phyloP scores from a whole-genome alignment of 1,140 invertebrate species.

The Drosophila tristis region DNA sequence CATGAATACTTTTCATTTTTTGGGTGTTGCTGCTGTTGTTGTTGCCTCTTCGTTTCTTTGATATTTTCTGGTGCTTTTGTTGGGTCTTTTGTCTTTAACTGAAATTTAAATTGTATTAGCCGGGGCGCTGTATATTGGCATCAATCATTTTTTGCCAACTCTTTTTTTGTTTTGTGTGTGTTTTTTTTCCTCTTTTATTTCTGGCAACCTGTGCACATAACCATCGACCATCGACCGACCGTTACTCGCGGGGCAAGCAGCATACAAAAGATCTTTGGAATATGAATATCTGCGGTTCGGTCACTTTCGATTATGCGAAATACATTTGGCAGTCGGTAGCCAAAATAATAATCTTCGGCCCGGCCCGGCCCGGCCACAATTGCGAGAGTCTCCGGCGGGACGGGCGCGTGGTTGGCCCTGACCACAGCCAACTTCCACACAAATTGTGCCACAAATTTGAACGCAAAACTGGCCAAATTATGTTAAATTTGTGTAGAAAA shows the following conservation, averaged over 20 bases:
- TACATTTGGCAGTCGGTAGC: conserved; percentile 70
- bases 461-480: conserved; percentile 82
- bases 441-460: conserved; percentile 77
- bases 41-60: conserved; percentile 1
- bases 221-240: conserved; percentile 41
- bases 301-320: conserved; percentile 83
- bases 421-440: conserved; percentile 81
- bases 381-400: conserved; percentile 26
- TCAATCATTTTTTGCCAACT: conserved; percentile 72
- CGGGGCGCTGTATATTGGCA: conserved; percentile 62
- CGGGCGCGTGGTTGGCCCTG: conserved; percentile 67
- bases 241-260: conserved; percentile 42
- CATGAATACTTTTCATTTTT: conserved; percentile 65
- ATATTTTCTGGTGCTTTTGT: conserved; percentile 27
- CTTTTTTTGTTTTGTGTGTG: neutral
- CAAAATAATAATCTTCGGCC: conserved; percentile 75
- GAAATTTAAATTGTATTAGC: conserved; percentile 81
- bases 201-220: conserved; percentile 66
- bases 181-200: conserved; percentile 4
- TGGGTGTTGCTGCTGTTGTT: neutral
- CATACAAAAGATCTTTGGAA: conserved; percentile 72
- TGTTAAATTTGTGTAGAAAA: conserved; percentile 83
- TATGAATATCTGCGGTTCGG: conserved; percentile 76
- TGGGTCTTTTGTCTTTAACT: conserved; percentile 66
- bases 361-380: conserved; percentile 44